A percentile compares a stretch with the other conserved stretches of the same genome.
Evolutionary conservation across 2,113 vertebrate species (phyloP).

Genomic region (Mirounga angustirostris): DNA sequence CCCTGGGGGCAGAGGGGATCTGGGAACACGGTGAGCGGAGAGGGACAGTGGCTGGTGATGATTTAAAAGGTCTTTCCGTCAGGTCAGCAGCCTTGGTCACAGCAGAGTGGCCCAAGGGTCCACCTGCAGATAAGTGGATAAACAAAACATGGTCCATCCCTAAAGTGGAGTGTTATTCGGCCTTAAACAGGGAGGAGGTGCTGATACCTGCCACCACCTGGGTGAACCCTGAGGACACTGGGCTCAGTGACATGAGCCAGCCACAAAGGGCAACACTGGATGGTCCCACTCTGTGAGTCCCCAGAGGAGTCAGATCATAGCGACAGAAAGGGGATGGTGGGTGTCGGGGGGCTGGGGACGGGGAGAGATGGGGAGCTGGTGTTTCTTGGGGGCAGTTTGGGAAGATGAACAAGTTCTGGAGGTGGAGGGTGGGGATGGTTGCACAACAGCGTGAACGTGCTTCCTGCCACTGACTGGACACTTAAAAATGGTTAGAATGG

Average conservation of each 20-base stretch:
- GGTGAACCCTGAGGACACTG: neutral
- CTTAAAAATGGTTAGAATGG: neutral
- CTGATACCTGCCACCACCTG: neutral
- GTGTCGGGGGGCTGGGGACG: neutral
- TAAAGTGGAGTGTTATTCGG: neutral
- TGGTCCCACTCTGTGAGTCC: neutral
- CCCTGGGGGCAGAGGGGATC: fast-evolving
- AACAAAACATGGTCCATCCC: too few species aligned
- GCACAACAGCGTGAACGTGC: neutral
- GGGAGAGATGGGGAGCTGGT: too few species aligned
- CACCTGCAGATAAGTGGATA: too few species aligned
- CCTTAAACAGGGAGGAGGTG: neutral
- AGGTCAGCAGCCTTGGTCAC: too few species aligned
- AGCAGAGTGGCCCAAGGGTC: neutral
- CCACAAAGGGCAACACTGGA: neutral
- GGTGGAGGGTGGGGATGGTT: neutral
- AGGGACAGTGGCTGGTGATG: neutral
- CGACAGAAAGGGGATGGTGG: neutral
- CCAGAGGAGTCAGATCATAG: neutral
- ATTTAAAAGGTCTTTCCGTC: neutral
- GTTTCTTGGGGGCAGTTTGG: neutral
- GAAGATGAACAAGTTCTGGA: neutral
- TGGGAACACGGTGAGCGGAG: too few species aligned
- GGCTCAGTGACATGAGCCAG: neutral
- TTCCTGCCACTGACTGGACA: neutral